Percentiles rank a stretch among this genome's conserved stretches.
Conservation (phyloP, 1,140 invertebrate species). For the Diachasmimorpha longicaudata region DNA sequence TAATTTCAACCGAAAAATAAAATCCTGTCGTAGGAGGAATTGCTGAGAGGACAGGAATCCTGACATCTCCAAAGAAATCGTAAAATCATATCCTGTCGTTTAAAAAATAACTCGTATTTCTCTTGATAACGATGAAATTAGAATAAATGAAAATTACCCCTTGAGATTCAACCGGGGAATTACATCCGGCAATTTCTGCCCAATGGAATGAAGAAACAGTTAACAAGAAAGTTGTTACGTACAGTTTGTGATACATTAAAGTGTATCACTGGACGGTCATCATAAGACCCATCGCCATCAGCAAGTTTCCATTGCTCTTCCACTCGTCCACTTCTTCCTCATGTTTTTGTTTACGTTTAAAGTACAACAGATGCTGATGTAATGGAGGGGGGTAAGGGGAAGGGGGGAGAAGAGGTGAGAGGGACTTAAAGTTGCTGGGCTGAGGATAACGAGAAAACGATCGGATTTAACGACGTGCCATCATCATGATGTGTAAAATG, state of each 20-base stretch:
- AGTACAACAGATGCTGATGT: neutral
- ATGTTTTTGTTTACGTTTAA: neutral
- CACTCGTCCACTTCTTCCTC: neutral
- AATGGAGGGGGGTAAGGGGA: neutral
- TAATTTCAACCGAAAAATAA: too few relatives aligned
- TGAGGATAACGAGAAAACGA: constrained; percentile 26
- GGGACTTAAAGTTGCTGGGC: constrained; percentile 7
- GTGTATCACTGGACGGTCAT: neutral
- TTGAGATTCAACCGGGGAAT: constrained; percentile 23
- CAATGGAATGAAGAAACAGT: neutral
- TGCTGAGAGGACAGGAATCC: too few relatives aligned
- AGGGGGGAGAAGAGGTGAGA: too few relatives aligned
- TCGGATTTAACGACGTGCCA: constrained; percentile 24
- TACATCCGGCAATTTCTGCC: constrained; percentile 28
- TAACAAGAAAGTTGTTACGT: constrained; percentile 9
- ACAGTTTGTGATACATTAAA: neutral
- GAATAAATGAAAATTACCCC: constrained; percentile 29
- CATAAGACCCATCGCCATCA: neutral
- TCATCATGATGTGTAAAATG: constrained; percentile 2
- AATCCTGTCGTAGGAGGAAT: too few relatives aligned
- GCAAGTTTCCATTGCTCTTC: neutral
- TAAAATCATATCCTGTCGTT: too few relatives aligned
- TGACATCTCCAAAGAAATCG: too few relatives aligned
- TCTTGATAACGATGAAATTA: constrained; percentile 21
- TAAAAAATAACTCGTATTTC: constrained; percentile 7